Conservation (phyloP, 1,140 invertebrate genomes). For the Drosophila virilis region DNA sequence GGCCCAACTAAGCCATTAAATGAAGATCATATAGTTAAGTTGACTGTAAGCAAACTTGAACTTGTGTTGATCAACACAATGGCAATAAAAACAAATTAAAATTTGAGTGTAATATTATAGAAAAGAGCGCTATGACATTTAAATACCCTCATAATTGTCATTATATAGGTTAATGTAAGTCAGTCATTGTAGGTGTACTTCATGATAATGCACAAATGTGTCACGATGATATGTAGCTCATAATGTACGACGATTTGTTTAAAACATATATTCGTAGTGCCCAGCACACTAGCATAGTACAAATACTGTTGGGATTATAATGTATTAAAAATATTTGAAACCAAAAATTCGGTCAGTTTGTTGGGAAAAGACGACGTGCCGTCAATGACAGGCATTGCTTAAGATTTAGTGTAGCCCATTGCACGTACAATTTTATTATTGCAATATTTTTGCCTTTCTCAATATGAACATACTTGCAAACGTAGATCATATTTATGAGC, state of each 20-base stretch:
- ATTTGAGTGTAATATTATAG: background rate
- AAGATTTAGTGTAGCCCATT: background rate
- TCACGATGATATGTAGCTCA: too few relatives aligned
- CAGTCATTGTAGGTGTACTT: too few relatives aligned
- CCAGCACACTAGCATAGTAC: too few relatives aligned
- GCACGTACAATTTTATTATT: constrained; percentile 15
- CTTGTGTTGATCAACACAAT: background rate
- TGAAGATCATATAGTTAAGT: constrained; percentile 7
- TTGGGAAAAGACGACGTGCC: constrained; percentile 14
- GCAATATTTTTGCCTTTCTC: constrained; percentile 10
- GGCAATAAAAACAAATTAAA: background rate
- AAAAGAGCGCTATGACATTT: background rate
- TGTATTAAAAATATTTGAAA: background rate
- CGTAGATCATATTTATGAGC: background rate
- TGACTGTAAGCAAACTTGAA: constrained; percentile 12
- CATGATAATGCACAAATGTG: background rate
- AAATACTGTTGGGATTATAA: background rate
- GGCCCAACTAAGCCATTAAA: constrained; percentile 3
- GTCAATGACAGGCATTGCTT: constrained; percentile 1
- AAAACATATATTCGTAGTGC: background rate
- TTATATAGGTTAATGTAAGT: background rate
- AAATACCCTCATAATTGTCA: background rate
- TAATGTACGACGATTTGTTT: too few relatives aligned
- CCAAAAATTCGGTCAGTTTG: constrained; percentile 5
- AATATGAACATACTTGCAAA: background rate